phyloP scores from a whole-genome alignment of 2,113 vertebrate genomes.

The Neolamprologus fasciatus region DNA sequence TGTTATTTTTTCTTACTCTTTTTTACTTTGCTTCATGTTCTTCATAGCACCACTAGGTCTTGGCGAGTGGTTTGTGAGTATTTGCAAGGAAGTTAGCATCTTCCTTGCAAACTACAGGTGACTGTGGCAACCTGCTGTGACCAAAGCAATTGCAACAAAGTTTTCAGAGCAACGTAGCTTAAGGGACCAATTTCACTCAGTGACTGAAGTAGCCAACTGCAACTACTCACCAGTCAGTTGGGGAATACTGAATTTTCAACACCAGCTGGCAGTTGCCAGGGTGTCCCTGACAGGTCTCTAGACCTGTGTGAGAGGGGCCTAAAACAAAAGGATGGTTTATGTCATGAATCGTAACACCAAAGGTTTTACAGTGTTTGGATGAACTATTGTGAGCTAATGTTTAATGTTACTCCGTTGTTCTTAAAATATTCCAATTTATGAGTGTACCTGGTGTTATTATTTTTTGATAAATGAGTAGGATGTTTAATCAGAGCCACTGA shows the following conservation, averaged over 20 bases:
- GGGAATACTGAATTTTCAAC: not conserved
- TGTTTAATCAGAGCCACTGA: not conserved
- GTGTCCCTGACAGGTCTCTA: not conserved
- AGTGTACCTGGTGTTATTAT: not conserved
- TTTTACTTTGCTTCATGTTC: not conserved
- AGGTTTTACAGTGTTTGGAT: not conserved
- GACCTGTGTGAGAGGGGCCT: not conserved
- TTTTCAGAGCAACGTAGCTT: not conserved
- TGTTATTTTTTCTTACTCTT: not conserved
- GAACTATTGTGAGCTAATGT: not conserved
- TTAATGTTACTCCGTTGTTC: not conserved
- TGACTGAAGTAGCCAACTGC: not conserved
- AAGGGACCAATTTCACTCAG: not conserved
- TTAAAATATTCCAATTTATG: not conserved
- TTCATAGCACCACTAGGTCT: not conserved
- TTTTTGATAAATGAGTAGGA: not conserved
- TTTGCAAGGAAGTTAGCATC: not conserved
- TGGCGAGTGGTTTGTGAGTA: not conserved
- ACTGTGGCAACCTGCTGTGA: not conserved
- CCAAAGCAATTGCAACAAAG: not conserved
- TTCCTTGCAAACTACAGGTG: not conserved
- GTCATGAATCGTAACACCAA: not conserved
- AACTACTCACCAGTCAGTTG: not conserved
- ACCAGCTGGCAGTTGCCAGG: not conserved
- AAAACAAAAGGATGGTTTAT: not conserved